These are phyloP conservation scores for Sphaerodactylus townsendi DNA, from an alignment of 2,113 vertebrate genomes.

Conservation along the genomic window DNA sequence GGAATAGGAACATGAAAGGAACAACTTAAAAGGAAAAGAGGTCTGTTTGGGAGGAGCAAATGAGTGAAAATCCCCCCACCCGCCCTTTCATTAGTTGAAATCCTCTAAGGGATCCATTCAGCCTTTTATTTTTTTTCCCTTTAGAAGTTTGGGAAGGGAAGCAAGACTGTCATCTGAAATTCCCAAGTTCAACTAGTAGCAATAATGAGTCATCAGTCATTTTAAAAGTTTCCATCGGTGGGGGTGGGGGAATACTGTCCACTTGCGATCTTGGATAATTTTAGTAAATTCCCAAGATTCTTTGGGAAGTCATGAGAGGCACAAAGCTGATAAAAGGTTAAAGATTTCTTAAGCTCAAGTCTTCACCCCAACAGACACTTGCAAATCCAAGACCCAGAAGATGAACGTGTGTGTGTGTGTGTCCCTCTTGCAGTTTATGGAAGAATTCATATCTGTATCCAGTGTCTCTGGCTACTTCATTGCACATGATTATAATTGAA, in stretches of 20 bases:
- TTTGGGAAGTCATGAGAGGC: neutral
- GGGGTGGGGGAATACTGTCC: neutral
- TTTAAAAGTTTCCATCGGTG: neutral
- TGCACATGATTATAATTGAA: neutral
- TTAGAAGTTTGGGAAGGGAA: neutral
- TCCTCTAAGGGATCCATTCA: too few species aligned
- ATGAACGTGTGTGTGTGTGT: neutral
- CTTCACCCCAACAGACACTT: neutral
- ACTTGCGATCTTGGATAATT: neutral
- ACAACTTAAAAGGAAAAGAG: too few species aligned
- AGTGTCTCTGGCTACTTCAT: neutral
- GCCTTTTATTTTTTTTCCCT: neutral
- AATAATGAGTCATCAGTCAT: neutral
- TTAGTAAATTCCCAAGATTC: neutral
- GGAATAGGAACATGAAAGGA: too few species aligned
- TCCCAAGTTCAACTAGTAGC: neutral
- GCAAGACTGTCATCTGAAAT: neutral
- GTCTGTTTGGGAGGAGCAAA: too few species aligned
- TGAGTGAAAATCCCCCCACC: too few species aligned
- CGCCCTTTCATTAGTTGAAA: too few species aligned
- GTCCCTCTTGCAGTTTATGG: neutral
- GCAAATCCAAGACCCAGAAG: neutral
- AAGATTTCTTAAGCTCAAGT: neutral
- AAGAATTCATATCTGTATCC: neutral
- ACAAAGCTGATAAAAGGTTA: neutral